Percentiles rank a stretch among this genome's conserved stretches.
These are phyloP conservation scores for Heliangelus exortis DNA, from an alignment of 2,797 vertebrate species.

Conservation along the genomic window DNA sequence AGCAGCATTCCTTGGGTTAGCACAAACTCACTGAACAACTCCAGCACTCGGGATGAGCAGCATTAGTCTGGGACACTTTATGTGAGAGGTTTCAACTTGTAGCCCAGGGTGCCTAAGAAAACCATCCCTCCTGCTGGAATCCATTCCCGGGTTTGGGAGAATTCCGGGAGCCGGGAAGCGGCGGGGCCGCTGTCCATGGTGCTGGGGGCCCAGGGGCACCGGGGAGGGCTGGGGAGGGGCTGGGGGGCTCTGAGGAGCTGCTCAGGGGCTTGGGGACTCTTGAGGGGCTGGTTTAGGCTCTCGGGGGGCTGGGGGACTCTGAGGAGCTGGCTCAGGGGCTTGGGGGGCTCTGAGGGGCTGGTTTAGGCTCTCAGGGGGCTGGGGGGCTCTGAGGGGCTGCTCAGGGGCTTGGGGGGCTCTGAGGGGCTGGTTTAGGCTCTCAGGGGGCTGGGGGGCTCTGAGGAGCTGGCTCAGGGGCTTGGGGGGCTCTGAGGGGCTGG, in stretches of 20 bases:
- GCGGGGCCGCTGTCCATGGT: conserved; percentile 60
- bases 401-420: too few relatives aligned
- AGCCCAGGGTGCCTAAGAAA: background rate
- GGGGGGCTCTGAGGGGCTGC: too few relatives aligned
- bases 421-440: too few relatives aligned
- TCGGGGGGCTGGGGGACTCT: background rate
- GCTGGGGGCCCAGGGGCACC: background rate
- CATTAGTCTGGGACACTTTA: fast-evolving
- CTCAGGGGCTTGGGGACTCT: background rate
- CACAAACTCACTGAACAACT: fast-evolving
- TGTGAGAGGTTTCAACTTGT: background rate
- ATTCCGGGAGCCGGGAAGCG: fast-evolving
- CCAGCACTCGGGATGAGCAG: background rate
- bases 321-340: too few relatives aligned
- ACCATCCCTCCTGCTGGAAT: fast-evolving
- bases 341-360: too few relatives aligned
- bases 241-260: too few relatives aligned
- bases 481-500: too few relatives aligned
- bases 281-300: background rate
- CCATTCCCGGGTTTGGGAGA: fast-evolving
- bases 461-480: too few relatives aligned
- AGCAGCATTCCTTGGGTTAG: fast-evolving
- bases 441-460: too few relatives aligned
- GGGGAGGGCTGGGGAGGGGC: background rate
- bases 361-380: too few relatives aligned